phyloP scores from a whole-genome alignment of 1,140 invertebrate genomes.

The Drosophila virilis region DNA sequence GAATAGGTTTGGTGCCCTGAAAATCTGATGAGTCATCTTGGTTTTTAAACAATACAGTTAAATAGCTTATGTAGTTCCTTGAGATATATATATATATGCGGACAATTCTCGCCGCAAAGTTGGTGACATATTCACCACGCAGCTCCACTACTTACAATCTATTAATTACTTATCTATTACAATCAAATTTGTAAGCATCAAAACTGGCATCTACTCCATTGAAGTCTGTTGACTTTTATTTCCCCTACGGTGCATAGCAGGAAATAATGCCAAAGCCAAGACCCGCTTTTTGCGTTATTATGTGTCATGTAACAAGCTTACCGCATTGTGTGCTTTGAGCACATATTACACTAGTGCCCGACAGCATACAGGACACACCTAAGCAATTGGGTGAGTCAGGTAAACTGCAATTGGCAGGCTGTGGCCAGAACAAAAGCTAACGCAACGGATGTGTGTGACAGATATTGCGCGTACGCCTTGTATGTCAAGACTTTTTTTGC shows the following conservation, averaged over 20 bases:
- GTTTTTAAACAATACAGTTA: background rate
- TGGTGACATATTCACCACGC: too few species aligned
- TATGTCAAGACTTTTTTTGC: slow-evolving; percentile 49
- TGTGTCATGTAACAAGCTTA: background rate
- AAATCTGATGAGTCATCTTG: slow-evolving; percentile 33
- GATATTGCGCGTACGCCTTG: slow-evolving; percentile 59
- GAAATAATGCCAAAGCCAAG: background rate
- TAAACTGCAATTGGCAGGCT: slow-evolving; percentile 72
- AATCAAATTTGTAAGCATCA: too few species aligned
- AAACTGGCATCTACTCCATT: too few species aligned
- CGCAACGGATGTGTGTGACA: slow-evolving; percentile 20
- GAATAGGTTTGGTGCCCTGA: slow-evolving; percentile 3
- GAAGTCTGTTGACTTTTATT: background rate
- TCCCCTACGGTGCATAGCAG: background rate
- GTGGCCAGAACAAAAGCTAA: slow-evolving; percentile 11
- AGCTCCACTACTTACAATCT: background rate
- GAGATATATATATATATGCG: background rate
- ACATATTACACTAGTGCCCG: slow-evolving; percentile 12
- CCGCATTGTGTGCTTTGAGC: background rate
- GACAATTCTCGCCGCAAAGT: too few species aligned
- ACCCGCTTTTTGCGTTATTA: background rate
- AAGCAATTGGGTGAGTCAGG: slow-evolving; percentile 61
- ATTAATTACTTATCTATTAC: too few species aligned
- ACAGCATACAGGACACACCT: slow-evolving; percentile 44
- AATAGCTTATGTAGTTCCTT: background rate